A percentile compares a stretch with the other conserved stretches of the same genome.
These are phyloP conservation scores for Rhinoptilus africanus DNA, from an alignment of 2,113 vertebrate species.

Conservation along the genomic window DNA sequence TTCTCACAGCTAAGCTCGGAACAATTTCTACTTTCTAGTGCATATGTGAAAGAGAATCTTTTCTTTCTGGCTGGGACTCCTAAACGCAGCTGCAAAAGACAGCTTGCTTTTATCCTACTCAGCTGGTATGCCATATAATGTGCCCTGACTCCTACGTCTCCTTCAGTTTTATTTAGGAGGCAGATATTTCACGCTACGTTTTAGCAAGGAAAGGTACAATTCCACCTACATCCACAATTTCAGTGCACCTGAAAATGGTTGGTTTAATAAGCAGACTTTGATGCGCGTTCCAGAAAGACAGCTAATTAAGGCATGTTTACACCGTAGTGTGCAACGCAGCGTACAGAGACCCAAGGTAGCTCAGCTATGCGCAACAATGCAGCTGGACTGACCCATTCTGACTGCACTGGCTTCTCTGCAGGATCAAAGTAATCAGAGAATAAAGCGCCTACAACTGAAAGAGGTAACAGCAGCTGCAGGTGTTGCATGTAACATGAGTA, in stretches of 20 bases:
- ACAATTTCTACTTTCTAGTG: slow-evolving; percentile 67
- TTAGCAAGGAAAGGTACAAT: background rate
- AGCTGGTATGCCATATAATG: slow-evolving; percentile 6
- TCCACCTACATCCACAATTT: background rate
- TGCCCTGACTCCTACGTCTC: background rate
- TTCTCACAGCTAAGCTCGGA: slow-evolving; percentile 40
- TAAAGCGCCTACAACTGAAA: background rate
- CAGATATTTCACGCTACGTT: background rate
- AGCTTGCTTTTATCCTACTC: slow-evolving; percentile 58
- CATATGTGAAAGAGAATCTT: slow-evolving; percentile 57
- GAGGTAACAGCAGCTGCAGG: background rate
- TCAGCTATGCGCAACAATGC: background rate
- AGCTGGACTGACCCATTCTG: background rate
- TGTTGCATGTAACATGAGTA: background rate
- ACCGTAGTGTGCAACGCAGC: background rate
- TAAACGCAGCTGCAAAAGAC: slow-evolving; percentile 50
- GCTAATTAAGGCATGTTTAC: background rate
- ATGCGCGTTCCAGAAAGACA: background rate
- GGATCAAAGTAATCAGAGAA: background rate
- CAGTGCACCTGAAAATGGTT: background rate
- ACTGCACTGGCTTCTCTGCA: background rate
- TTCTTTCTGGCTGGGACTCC: slow-evolving; percentile 35
- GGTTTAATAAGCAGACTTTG: background rate
- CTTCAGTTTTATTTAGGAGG: background rate
- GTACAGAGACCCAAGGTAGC: background rate